Conservation (phyloP, 2,113 vertebrate species). For the Ovis aries region ARS-UI_Ramb_v3.0 NC_056063.1:46043001-46043500, state of each 20-base stretch:
- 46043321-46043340: not conserved
- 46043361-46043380: not conserved
- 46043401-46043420: not conserved
- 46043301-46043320: not conserved
- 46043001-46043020: fast-evolving
- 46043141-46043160: not conserved
- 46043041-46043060: not conserved
- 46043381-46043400: not conserved
- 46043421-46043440: not conserved
- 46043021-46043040: not conserved
- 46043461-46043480: not conserved
- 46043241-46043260: not conserved
- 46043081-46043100: not conserved
- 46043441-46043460: not conserved
- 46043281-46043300: not conserved
- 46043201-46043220: not conserved
- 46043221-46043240: not conserved
- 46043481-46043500: not conserved
- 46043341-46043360: not conserved
- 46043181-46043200: not conserved
- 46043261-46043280: not conserved
- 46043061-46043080: not conserved
- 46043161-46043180: not conserved
- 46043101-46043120: not conserved
- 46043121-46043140: not conserved